Percentiles rank a stretch among this genome's conserved stretches.
Conservation (phyloP, 2,113 vertebrate species). For the Thalassarche chlororhynchos region DNA sequence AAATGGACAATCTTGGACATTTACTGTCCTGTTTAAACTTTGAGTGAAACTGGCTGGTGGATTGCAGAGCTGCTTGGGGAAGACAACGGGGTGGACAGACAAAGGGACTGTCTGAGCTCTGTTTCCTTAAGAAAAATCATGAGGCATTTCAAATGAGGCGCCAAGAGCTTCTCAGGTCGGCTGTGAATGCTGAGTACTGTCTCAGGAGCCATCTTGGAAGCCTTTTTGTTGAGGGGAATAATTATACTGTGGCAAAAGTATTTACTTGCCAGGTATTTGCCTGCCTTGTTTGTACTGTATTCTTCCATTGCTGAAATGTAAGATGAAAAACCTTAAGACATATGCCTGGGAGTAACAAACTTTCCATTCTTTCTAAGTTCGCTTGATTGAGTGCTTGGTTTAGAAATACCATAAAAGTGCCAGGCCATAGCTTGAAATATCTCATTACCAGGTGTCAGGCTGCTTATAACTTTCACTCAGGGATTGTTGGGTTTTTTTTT, state of each 20-base stretch:
- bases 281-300: neutral
- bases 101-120: neutral
- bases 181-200: neutral
- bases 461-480: conserved; percentile 28
- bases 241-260: neutral
- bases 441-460: conserved; percentile 37
- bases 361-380: neutral
- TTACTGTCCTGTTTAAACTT: neutral
- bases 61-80: neutral
- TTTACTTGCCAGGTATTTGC: neutral
- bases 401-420: conserved; percentile 37
- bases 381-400: conserved; percentile 24
- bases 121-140: neutral
- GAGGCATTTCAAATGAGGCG: neutral
- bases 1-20: neutral
- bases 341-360: neutral
- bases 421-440: conserved; percentile 31
- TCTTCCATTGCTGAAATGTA: neutral
- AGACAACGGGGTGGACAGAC: neutral
- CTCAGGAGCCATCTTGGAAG: neutral
- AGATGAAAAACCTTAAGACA: neutral
- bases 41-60: neutral
- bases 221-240: neutral
- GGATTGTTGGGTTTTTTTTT: neutral
- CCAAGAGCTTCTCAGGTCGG: neutral